Conservation (phyloP, 2,888 invertebrate species). For the Exocentrus adspersus region DNA sequence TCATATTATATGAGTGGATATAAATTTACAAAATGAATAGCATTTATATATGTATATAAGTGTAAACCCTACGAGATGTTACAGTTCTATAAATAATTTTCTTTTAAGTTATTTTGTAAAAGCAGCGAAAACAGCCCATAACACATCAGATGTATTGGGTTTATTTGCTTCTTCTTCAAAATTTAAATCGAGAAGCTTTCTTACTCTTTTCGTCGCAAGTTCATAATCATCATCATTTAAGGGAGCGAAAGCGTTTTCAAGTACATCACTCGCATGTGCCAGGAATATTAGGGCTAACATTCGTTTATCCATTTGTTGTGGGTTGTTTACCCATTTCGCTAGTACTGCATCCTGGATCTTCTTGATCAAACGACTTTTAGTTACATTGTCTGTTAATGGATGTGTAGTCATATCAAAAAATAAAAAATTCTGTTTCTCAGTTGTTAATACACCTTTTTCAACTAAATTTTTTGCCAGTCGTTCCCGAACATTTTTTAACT, state of each 20-base stretch:
- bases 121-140: conserved; percentile 99
- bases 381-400: conserved; percentile 93
- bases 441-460: conserved; percentile 98
- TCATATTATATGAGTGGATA: conserved; percentile 22
- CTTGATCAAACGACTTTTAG: conserved; percentile 96
- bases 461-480: conserved; percentile 98
- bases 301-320: conserved; percentile 96
- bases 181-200: conserved; percentile 95
- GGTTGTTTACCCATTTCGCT: conserved; percentile 96
- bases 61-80: conserved; percentile 36
- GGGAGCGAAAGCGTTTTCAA: conserved; percentile 99
- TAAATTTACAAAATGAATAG: conserved; percentile 43
- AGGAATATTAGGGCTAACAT: conserved; percentile 93
- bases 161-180: conserved; percentile 96
- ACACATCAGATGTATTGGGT: conserved; percentile 89
- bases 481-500: conserved; percentile 98
- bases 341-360: conserved; percentile 99
- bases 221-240: conserved; percentile 98
- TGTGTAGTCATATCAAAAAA: conserved; percentile 99
- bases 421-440: conserved; percentile 99
- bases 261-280: conserved; percentile 97
- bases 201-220: conserved; percentile 96
- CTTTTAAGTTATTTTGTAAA: conserved; percentile 86
- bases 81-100: conserved; percentile 22
- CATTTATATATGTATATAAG: conserved; percentile 25